Conservation (phyloP, 2,797 vertebrate species). For the Thalassophryne amazonica region DNA sequence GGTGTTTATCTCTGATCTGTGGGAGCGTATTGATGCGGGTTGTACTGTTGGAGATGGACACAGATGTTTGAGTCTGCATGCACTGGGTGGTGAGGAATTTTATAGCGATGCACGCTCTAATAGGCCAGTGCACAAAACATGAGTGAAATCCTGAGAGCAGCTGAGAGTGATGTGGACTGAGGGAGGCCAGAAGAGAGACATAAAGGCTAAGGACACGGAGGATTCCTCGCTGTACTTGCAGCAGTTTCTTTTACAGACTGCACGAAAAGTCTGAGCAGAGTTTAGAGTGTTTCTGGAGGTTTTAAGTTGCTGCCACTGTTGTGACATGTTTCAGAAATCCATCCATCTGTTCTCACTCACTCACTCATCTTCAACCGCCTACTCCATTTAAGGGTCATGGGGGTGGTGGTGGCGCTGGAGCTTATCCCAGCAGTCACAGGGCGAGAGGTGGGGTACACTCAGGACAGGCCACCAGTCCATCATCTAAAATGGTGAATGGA, state of each 20-base stretch:
- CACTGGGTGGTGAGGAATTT: slow-evolving; percentile 50
- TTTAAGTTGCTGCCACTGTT: no score
- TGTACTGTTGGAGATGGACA: slow-evolving; percentile 55
- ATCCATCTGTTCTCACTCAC: no score
- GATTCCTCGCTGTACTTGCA: slow-evolving; percentile 6
- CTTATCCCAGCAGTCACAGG: no score
- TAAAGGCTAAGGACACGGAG: slow-evolving; percentile 34
- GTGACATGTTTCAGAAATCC: no score
- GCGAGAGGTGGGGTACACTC: no score
- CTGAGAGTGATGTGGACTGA: slow-evolving; percentile 20
- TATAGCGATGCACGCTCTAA: slow-evolving; percentile 60
- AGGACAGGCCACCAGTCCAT: no score
- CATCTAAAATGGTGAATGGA: no score
- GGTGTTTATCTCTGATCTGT: slow-evolving; percentile 59
- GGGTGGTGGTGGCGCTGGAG: no score
- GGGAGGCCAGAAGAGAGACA: slow-evolving; percentile 11
- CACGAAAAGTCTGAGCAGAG: no score
- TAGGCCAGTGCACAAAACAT: slow-evolving; percentile 55
- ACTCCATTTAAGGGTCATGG: no score
- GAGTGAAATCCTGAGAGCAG: slow-evolving; percentile 47
- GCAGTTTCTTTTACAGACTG: slow-evolving; percentile 9
- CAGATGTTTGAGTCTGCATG: slow-evolving; percentile 48
- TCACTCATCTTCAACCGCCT: no score
- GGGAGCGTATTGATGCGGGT: slow-evolving; percentile 59
- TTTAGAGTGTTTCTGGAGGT: no score